phyloP scores from a whole-genome alignment of 2,113 vertebrate genomes.

The Caloenas nicobarica region DNA sequence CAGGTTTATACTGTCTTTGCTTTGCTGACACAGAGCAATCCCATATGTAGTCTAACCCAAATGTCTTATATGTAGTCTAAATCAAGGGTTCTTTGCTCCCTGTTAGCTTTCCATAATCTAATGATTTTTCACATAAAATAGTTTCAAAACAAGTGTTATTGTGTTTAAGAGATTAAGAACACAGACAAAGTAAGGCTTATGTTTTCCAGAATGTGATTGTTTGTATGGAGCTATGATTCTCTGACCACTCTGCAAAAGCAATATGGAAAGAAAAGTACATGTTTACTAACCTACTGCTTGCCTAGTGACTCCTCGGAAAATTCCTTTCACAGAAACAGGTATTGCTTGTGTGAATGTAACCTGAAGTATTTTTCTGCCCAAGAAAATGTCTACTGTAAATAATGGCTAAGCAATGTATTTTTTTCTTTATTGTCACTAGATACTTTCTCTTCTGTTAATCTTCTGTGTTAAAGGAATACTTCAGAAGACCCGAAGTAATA shows the following conservation, averaged over 20 bases:
- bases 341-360: background rate
- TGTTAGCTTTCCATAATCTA: background rate
- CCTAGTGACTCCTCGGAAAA: background rate
- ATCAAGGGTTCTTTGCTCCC: background rate
- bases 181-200: background rate
- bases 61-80: fast-evolving
- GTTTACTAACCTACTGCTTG: background rate
- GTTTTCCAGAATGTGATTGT: background rate
- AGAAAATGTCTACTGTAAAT: background rate
- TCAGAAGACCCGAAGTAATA: background rate
- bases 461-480: background rate
- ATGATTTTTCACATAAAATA: background rate
- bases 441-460: background rate
- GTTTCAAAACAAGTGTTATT: background rate
- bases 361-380: fast-evolving
- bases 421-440: background rate
- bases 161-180: background rate
- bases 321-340: background rate
- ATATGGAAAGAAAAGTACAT: background rate
- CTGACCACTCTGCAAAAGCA: background rate
- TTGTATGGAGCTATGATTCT: background rate
- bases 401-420: background rate
- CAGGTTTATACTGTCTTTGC: background rate
- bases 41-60: background rate
- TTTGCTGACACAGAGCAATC: background rate